Base-by-base conservation (phyloP, 2,113 vertebrate genomes). In the Verasper variegatus region DNA sequence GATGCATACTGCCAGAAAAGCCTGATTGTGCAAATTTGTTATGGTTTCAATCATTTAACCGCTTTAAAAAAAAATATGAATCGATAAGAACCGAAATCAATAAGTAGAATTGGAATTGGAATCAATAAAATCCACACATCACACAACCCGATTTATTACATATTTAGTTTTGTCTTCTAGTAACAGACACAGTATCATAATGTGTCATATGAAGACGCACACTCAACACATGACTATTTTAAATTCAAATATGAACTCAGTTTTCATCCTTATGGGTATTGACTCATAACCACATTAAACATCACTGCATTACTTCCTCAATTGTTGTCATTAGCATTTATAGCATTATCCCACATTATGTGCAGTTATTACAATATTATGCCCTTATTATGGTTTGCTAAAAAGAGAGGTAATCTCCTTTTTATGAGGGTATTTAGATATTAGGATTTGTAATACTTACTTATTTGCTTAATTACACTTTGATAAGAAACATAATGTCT, bases 351-450 rank as follows among this genome's bases (percentile, higher is more conserved):
- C 23, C n/a, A 56, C 20, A 52, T 42, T 47, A 49, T 42, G 17
- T 13, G 35, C 35, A 60, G 2, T 49, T 45, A 31, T 45, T 65
- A 10, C 2, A 62, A 5, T 23, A 35, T 76, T 31, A 14, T 71
- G 14, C 9, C 14, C 12, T 21, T n/a, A 47, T 20, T 49, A 31
- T 71, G 26, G 2, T 8, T 24, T 23, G 11, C 24, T 13, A 47
- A 58, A 71, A 77, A 68, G 26, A 67, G 21, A 72, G 51, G 21
- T 24, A 10, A 21, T 72, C 26, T 58, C 51, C 18, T 51, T 63
- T 54, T 45, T 45, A 37, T 73, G 31, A 78, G n/a, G 23, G 17
- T 67, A 52, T 62, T 67, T 61, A 42, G 51, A 54, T 68, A 65
- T 24, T 35, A 65, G 37, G 35, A 72, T 75, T 56, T 57, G 8